Evolutionary conservation across 2,888 invertebrate genomes (phyloP).

Genomic region (Latrodectus elegans): DNA sequence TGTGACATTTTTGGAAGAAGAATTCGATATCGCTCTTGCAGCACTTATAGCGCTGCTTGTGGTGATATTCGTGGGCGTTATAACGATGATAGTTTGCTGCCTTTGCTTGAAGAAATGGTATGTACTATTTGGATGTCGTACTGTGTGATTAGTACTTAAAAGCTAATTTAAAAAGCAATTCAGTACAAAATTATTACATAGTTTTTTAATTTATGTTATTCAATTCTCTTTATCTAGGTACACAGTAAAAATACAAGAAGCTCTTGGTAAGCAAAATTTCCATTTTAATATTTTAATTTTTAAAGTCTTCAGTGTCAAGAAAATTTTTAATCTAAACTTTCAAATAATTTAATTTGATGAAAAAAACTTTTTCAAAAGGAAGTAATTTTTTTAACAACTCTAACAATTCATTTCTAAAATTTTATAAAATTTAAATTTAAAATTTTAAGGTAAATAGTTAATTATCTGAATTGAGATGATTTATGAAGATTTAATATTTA

Average conservation of each 20-base stretch:
- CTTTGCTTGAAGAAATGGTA: constrained; percentile 69
- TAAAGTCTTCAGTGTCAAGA: no score
- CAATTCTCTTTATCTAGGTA: constrained; percentile 53
- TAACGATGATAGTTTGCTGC: constrained; percentile 68
- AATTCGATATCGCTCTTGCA: constrained; percentile 61
- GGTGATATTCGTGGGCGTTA: constrained; percentile 65
- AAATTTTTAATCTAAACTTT: no score
- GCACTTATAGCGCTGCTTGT: constrained; percentile 62
- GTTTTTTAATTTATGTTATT: not conserved
- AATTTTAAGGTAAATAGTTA: no score
- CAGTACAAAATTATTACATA: no score
- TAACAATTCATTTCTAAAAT: no score
- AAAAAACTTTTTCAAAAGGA: no score
- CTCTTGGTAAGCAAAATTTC: constrained; percentile 50
- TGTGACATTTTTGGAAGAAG: constrained; percentile 60
- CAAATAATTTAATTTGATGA: no score
- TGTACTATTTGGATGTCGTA: not conserved
- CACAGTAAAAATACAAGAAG: constrained; percentile 65
- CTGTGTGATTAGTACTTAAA: not conserved
- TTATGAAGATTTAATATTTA: no score
- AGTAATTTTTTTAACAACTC: no score
- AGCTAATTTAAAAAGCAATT: no score
- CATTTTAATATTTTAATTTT: not conserved
- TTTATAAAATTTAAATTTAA: no score
- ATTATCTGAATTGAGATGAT: no score